Conservation (phyloP, 2,888 invertebrate species). For the Drosophila mulleri region DNA sequence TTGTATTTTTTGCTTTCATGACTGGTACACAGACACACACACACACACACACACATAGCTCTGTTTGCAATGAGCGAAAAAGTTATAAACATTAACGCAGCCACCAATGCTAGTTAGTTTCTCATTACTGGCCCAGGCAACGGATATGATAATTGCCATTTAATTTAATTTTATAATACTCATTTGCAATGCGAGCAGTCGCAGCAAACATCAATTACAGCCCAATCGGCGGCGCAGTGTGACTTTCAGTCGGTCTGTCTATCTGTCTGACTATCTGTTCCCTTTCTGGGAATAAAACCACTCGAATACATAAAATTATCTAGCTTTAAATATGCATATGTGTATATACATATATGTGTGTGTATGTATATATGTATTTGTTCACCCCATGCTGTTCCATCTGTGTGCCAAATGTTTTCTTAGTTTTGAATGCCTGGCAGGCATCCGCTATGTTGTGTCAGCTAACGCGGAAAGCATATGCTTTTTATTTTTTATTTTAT, state of each 20-base stretch:
- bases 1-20: conserved; percentile 46
- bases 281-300: conserved; percentile 1
- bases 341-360: background rate
- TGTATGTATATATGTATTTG: background rate
- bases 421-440: conserved; percentile 36
- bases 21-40: conserved; percentile 33
- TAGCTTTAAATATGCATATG: background rate
- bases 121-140: conserved; percentile 57
- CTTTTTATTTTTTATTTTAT: conserved; percentile 15
- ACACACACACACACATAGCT: background rate
- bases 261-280: conserved; percentile 1
- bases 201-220: conserved; percentile 32
- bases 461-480: conserved; percentile 36
- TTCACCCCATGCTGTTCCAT: conserved; percentile 11
- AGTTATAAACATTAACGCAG: conserved; percentile 57
- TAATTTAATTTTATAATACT: conserved; percentile 54
- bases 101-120: conserved; percentile 52
- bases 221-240: conserved; percentile 39
- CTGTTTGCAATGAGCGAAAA: conserved; percentile 32
- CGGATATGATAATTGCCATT: conserved; percentile 65
- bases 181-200: conserved; percentile 30
- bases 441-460: conserved; percentile 29
- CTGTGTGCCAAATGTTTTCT: conserved; percentile 50
- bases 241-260: conserved; percentile 13
- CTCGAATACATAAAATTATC: background rate